Evolutionary conservation across 1,140 invertebrate genomes (phyloP), one percentile per base, ranked within the genome.

Genomic region (Solenopsis fugax): DNA sequence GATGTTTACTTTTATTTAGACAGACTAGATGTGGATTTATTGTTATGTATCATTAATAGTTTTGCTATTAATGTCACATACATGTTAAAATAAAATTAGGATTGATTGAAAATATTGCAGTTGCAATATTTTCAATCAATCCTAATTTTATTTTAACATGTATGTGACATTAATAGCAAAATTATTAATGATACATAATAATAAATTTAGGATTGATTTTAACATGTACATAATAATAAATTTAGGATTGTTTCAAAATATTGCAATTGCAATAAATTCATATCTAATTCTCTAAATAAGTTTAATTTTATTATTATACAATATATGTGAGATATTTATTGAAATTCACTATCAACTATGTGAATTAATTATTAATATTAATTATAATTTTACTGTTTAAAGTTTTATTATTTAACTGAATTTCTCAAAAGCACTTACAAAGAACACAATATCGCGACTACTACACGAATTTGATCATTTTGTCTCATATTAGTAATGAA

Each of bases 251-350:
- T 6, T 41, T 41, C 41, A 41, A 41, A 41, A 41, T 24, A 16
- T 69, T 24, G 6, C 21, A 21, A 16, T 56, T 21, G 54, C 6
- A 34, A 52, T 72, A 72, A 29, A 29, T 29, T 2, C 29, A 29
- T 37, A 50, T 69, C 21, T 12, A 69, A 69, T 69, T 6, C 41
- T 41, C 41, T 41, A 41, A 41, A 41, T 41, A 2, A 21, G 48
- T 50, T 29, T 69, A 69, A 69, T 50, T 69, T 71, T 29, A 50
- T 50, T 67, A 21, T 48, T 29, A 71, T 71, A 4, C n/a, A n/a
- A n/a, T n/a, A n/a, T n/a, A n/a, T n/a, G n/a, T n/a, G n/a, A n/a
- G n/a, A n/a, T n/a, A n/a, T n/a, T n/a, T n/a, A n/a, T n/a, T n/a
- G n/a, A n/a, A n/a, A n/a, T n/a, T n/a, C n/a, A n/a, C n/a, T n/a